Percentiles rank a stretch among this genome's conserved stretches.
Conservation (phyloP, 2,888 invertebrate genomes). For the Ormyrus pomaceus region DNA sequence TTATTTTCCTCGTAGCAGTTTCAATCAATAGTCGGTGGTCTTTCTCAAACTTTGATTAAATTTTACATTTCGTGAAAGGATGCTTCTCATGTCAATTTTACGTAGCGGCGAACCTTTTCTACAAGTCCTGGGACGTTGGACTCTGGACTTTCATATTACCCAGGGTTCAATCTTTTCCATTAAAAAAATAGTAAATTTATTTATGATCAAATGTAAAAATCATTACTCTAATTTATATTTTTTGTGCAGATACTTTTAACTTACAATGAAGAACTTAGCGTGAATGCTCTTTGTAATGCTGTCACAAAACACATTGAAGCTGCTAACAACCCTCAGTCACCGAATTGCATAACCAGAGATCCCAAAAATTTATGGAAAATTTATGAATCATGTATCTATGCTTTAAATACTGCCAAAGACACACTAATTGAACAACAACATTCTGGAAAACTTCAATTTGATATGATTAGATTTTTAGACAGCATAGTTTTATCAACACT, state of each 20-base stretch:
- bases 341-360: constrained; percentile 60
- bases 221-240: constrained; percentile 10
- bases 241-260: constrained; percentile 65
- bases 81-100: too few relatives aligned
- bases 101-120: too few relatives aligned
- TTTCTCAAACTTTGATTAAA: too few relatives aligned
- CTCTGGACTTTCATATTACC: too few relatives aligned
- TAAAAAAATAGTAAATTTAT: background rate
- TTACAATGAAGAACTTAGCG: constrained; percentile 77
- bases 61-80: too few relatives aligned
- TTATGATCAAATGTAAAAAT: background rate
- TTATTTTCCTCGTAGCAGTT: too few relatives aligned
- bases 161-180: too few relatives aligned
- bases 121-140: too few relatives aligned
- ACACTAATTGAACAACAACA: constrained; percentile 73
- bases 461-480: constrained; percentile 74
- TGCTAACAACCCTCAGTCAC: constrained; percentile 76
- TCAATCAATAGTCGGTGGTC: too few relatives aligned
- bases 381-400: constrained; percentile 81
- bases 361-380: constrained; percentile 81
- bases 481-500: constrained; percentile 77
- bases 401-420: constrained; percentile 78
- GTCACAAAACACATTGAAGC: constrained; percentile 80
- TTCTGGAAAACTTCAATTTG: constrained; percentile 68
- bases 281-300: constrained; percentile 79